Evolutionary conservation across 2,113 vertebrate genomes (phyloP), one percentile per base, ranked within the genome.

Genomic region (Todiramphus saurophagus): DNA sequence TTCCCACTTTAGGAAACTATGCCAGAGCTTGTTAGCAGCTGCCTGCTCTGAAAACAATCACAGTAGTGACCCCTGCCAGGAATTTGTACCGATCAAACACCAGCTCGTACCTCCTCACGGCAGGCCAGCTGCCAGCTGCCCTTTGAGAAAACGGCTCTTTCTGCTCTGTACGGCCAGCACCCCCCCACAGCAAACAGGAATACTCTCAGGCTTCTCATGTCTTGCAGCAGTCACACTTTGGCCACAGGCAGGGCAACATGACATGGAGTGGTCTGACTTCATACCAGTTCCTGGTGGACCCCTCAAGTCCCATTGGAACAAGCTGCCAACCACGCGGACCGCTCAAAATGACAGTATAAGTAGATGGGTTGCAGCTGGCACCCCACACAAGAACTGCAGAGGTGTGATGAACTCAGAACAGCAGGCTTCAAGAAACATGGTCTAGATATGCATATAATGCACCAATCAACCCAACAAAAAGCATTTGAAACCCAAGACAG

Each of bases 301-400:
- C 33, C 39, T 28, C 1, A 20, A 39, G 15, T 16, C 25, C 69
- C 56, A 16, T 35, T 70, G 53, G 48, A 76, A 28, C 37, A 55
- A 68, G 37, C 0, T 76, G 72, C 46, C 16, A 37, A 37, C 25
- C 19, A n/a, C 0, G 0, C 2, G 17, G 28, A 10, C 16, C 13
- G 16, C 67, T 41, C 37, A 13, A 41, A 50, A 20, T 39, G 67
- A 12, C 58, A 58, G 4, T 18, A 6, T 31, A 39, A 80, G 76
- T 25, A 58, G 35, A 33, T 6, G 12, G 59, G 33, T 16, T 48
- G 64, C 51, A 41, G 44, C 41, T 74, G n/a, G 31, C 31, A 21
- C 37, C 27, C 24, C 28, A n/a, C 44, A 35, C 14, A 33, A 35
- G 35, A 78, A 63, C 24, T 50, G 23, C 16, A 72, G 39, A 60